phyloP scores from a whole-genome alignment of 2,888 invertebrate genomes.

The Phorcus lineatus region DNA sequence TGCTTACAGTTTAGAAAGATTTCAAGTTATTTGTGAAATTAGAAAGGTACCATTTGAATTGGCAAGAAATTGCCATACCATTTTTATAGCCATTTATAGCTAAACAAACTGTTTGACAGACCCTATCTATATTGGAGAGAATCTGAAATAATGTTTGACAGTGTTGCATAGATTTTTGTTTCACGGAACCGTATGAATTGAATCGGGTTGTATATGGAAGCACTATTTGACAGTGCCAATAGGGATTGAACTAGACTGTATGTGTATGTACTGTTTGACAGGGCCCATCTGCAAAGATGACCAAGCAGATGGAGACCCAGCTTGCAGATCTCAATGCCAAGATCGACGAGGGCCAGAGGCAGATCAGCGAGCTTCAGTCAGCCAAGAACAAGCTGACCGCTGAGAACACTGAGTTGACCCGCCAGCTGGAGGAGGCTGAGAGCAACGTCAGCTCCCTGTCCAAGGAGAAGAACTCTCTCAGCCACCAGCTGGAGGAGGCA shows the following conservation, averaged over 20 bases:
- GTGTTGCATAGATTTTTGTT: too few species aligned
- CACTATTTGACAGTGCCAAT: too few species aligned
- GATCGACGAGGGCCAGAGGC: constrained; percentile 97
- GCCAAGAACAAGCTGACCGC: constrained; percentile 95
- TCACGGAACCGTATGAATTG: too few species aligned
- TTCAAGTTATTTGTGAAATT: too few species aligned
- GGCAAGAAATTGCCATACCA: too few species aligned
- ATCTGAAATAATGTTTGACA: too few species aligned
- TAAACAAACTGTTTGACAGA: too few species aligned
- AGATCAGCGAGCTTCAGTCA: constrained; percentile 90
- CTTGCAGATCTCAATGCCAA: constrained; percentile 95
- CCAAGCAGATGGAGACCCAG: constrained; percentile 97
- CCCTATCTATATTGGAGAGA: too few species aligned
- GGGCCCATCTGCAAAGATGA: constrained; percentile 98
- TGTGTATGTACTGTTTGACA: constrained; percentile 70
- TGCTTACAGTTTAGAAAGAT: too few species aligned
- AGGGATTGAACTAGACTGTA: not conserved
- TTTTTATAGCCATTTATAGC: too few species aligned
- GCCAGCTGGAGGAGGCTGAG: constrained; percentile 98
- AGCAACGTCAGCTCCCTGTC: constrained; percentile 95
- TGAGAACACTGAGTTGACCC: constrained; percentile 96
- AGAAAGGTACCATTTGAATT: too few species aligned
- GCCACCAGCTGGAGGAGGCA: constrained; percentile 97
- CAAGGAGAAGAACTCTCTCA: constrained; percentile 92
- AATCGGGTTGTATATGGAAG: too few species aligned